Percentiles rank a stretch among this genome's conserved stretches.
phyloP scores from a whole-genome alignment of 2,113 vertebrate species.

The Perognathus longimembris region DNA sequence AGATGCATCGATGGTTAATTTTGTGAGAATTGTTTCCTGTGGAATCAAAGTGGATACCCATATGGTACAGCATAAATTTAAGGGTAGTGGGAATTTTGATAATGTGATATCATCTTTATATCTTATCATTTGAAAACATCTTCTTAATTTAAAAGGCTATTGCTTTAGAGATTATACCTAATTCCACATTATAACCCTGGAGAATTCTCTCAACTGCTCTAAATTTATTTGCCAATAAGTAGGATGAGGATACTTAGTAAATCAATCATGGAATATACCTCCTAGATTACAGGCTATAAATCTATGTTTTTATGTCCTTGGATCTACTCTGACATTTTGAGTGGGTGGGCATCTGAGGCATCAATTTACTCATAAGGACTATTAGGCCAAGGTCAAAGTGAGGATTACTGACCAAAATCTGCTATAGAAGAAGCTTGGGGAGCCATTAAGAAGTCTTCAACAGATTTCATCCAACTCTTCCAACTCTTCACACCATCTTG shows the following conservation, averaged over 20 bases:
- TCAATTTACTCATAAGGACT: constrained; percentile 27
- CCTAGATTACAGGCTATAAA: background rate
- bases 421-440: background rate
- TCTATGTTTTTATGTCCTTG: background rate
- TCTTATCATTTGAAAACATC: constrained; percentile 30
- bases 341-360: background rate
- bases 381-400: background rate
- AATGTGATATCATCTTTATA: background rate
- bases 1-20: background rate
- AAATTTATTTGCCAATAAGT: background rate
- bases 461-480: too few relatives aligned
- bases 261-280: background rate
- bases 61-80: background rate
- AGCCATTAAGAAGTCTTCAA: constrained; percentile 41
- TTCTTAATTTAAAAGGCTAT: background rate
- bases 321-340: background rate
- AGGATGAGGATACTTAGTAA: background rate
- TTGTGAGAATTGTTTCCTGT: background rate
- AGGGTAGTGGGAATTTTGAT: background rate
- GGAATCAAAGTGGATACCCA: background rate
- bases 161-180: background rate
- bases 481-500: background rate
- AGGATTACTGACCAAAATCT: constrained; percentile 36
- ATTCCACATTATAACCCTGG: background rate
- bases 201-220: constrained; percentile 16